These are phyloP conservation scores for Myotis daubentonii DNA, from an alignment of 2,797 vertebrate species.

Conservation along the genomic window DNA sequence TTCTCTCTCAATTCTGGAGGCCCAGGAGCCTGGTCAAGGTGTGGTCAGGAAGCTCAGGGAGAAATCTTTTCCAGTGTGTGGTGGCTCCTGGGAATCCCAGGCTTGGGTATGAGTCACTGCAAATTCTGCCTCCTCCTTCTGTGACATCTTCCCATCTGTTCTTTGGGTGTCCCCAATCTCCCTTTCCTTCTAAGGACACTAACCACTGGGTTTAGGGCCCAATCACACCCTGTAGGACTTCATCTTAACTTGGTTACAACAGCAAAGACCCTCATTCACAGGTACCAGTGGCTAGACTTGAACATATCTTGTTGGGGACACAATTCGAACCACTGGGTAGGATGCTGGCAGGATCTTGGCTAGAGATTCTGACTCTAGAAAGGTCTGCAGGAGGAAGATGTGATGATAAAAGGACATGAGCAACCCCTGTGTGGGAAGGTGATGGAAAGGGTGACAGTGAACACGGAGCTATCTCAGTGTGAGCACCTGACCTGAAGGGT, in stretches of 20 bases:
- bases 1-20: no score
- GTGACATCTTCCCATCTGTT: no score
- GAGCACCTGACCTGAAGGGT: not conserved
- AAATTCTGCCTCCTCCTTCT: not conserved
- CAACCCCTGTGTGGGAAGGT: not conserved
- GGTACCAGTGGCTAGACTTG: no score
- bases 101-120: not conserved
- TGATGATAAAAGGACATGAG: not conserved
- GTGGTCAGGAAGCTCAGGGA: not conserved
- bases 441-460: not conserved
- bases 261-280: not conserved
- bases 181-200: not conserved
- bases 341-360: not conserved
- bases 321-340: not conserved
- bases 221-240: not conserved
- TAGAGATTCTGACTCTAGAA: not conserved
- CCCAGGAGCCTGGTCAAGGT: fast-evolving
- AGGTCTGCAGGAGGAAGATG: not conserved
- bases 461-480: not conserved
- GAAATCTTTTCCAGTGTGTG: not conserved
- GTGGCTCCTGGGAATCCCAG: not conserved
- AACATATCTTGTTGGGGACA: not conserved
- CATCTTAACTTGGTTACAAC: not conserved
- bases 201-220: no score
- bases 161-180: not conserved